phyloP scores from a whole-genome alignment of 1,140 invertebrate genomes.

The Lepidurus packardi region DNA sequence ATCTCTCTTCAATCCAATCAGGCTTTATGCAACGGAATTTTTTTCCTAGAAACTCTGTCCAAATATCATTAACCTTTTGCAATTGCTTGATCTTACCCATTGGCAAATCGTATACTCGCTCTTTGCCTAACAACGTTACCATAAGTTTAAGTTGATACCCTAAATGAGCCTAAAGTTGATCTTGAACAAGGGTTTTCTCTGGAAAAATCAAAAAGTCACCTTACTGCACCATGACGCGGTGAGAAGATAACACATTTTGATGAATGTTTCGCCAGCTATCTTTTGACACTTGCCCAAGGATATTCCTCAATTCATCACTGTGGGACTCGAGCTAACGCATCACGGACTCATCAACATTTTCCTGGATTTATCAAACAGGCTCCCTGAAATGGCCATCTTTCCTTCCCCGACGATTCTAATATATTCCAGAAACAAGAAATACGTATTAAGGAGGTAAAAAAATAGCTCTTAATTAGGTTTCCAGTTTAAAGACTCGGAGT shows the following conservation, averaged over 20 bases:
- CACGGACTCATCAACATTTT: background rate
- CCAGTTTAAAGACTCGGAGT: no score
- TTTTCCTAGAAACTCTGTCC: no score
- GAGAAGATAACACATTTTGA: background rate
- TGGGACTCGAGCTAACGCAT: background rate
- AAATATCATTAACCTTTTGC: no score
- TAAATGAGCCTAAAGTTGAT: background rate
- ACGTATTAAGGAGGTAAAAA: background rate
- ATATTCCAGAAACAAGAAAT: background rate
- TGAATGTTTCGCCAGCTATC: conserved; percentile 3
- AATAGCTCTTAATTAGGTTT: no score
- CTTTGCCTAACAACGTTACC: no score
- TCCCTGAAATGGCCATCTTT: conserved; percentile 6
- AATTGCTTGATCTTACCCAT: no score
- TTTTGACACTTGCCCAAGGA: conserved; percentile 19
- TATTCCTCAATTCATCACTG: background rate
- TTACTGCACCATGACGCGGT: conserved; percentile 5
- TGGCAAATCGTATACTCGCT: no score
- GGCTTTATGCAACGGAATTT: no score
- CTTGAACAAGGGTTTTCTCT: background rate
- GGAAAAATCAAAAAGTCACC: background rate
- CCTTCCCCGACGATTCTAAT: background rate
- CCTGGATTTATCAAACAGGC: background rate
- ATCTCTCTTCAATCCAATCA: no score
- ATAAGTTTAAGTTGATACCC: no score